Conservation (phyloP, 2,113 vertebrate genomes). For the Phylloscopus whistleri region DNA sequence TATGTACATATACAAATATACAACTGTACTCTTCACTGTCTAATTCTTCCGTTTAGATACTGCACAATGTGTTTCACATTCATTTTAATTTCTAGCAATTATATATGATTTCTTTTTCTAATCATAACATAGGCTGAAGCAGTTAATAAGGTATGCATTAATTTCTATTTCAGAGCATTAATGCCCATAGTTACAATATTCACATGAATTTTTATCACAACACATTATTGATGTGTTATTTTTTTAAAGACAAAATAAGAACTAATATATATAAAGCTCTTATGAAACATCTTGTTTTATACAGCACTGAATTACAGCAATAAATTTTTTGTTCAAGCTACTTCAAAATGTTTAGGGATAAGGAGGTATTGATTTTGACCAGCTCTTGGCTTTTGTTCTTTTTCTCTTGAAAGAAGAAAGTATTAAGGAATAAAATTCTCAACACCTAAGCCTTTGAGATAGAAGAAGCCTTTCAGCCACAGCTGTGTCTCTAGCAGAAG, state of each 20-base stretch:
- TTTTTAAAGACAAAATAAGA: constrained; percentile 25
- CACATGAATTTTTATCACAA: background rate
- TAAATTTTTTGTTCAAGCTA: background rate
- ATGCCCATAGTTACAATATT: background rate
- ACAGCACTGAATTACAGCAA: background rate
- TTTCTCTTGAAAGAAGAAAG: background rate
- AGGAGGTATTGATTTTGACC: background rate
- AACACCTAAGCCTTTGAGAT: background rate
- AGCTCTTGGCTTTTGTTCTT: background rate
- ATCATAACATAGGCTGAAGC: constrained; percentile 11
- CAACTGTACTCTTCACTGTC: background rate
- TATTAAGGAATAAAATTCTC: background rate
- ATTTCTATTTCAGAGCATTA: constrained; percentile 56
- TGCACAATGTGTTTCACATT: background rate
- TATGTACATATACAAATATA: background rate
- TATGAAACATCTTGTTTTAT: background rate
- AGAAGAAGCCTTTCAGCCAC: background rate
- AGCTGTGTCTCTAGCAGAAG: background rate
- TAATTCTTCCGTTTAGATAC: background rate
- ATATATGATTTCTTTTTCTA: constrained; percentile 11
- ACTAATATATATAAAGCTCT: background rate
- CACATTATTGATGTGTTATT: background rate
- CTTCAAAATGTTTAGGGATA: background rate
- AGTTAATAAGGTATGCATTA: constrained; percentile 31
- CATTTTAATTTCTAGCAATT: constrained; percentile 14